A percentile compares a stretch with the other conserved stretches of the same genome.
These are phyloP conservation scores for Phalacrocorax brasilianus DNA, from an alignment of 2,113 vertebrate species.

Conservation along the genomic window DNA sequence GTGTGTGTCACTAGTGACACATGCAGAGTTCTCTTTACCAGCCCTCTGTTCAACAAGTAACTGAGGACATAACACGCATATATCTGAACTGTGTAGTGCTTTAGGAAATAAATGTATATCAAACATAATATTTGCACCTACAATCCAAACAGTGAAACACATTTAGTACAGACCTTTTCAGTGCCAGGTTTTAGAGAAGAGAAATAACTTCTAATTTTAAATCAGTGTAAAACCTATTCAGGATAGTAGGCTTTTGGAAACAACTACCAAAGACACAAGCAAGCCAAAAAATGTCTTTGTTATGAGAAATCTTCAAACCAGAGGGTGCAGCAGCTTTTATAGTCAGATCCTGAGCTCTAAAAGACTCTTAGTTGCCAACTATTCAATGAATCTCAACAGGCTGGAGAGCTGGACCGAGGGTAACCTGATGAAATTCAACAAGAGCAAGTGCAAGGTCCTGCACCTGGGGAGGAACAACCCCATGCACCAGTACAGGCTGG, in stretches of 20 bases:
- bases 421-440: too few relatives aligned
- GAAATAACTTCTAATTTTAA: not conserved
- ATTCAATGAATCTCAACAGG: not conserved
- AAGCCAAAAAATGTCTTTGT: not conserved
- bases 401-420: too few relatives aligned
- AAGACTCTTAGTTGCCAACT: not conserved
- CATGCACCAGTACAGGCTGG: too few relatives aligned
- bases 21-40: not conserved
- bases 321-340: not conserved
- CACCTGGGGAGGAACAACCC: too few relatives aligned
- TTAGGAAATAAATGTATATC: not conserved
- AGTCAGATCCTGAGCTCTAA: not conserved
- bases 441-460: too few relatives aligned
- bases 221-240: not conserved
- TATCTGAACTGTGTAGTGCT: not conserved
- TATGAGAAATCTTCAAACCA: not conserved
- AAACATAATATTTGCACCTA: not conserved
- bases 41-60: not conserved
- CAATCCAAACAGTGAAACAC: not conserved
- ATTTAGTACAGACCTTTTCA: not conserved
- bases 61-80: not conserved
- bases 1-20: not conserved
- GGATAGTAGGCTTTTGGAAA: not conserved
- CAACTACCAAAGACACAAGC: not conserved
- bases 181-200: not conserved